Conservation (phyloP, 2,797 vertebrate species). For the Hirundo rustica region DNA sequence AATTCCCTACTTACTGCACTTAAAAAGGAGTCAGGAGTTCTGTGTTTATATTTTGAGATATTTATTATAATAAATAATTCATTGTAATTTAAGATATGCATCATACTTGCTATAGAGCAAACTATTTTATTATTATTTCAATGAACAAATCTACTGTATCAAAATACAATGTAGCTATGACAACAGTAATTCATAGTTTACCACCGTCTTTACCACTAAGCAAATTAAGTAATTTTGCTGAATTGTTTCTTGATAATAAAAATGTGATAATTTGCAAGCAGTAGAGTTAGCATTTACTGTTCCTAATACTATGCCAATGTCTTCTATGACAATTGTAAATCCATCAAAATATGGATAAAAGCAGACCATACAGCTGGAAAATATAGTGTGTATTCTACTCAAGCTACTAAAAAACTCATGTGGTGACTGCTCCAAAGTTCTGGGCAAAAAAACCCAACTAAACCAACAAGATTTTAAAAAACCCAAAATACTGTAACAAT, state of each 20-base stretch:
- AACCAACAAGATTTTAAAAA: neutral
- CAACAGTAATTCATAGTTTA: neutral
- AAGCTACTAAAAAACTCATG: neutral
- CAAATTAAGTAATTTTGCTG: neutral
- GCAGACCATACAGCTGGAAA: neutral
- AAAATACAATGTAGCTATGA: neutral
- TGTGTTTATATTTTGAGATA: neutral
- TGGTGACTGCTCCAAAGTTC: neutral
- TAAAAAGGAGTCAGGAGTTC: neutral
- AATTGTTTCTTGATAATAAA: neutral
- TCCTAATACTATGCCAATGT: neutral
- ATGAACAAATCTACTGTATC: neutral
- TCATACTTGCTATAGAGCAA: neutral
- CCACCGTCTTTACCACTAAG: neutral
- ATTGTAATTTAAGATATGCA: conserved; percentile 6
- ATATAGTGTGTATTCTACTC: neutral
- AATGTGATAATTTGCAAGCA: neutral
- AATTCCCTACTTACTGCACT: neutral
- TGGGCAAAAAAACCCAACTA: neutral
- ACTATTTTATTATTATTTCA: neutral
- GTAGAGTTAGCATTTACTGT: neutral
- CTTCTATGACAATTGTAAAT: neutral
- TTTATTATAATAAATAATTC: neutral
- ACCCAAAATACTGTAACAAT: neutral
- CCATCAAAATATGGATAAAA: neutral